These are phyloP conservation scores for Gastracanthus pulcherrimus DNA, from an alignment of 2,888 invertebrate species.

Conservation along the genomic window DNA sequence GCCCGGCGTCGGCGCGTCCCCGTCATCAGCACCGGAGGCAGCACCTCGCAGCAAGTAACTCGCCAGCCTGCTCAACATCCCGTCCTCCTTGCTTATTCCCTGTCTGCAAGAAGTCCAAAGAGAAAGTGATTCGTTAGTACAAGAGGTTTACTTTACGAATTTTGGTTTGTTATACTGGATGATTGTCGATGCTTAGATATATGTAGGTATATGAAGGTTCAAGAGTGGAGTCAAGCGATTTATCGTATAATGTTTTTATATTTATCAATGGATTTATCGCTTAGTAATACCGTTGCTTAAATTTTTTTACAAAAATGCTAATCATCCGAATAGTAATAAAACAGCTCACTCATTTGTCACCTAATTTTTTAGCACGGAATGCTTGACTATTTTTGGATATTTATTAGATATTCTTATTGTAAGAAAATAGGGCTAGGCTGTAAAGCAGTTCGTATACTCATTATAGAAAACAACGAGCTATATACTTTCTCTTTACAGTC, in stretches of 20 bases:
- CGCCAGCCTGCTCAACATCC: conserved; percentile 71
- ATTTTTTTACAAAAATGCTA: too few species aligned
- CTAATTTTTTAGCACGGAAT: not conserved
- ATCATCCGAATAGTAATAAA: not conserved
- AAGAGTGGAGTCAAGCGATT: too few species aligned
- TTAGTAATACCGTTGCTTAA: too few species aligned
- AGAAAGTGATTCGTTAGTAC: not conserved
- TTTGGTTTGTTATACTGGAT: too few species aligned
- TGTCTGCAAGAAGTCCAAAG: conserved; percentile 44
- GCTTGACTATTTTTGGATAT: not conserved
- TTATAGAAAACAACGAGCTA: not conserved
- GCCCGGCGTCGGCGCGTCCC: not conserved
- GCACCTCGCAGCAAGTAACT: conserved; percentile 70
- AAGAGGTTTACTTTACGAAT: too few species aligned
- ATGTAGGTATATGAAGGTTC: too few species aligned
- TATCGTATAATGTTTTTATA: too few species aligned
- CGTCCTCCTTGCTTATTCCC: conserved; percentile 59
- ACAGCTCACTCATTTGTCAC: not conserved
- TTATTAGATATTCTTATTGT: not conserved
- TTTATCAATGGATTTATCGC: too few species aligned
- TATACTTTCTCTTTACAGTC: not conserved
- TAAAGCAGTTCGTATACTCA: too few species aligned
- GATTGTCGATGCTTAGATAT: too few species aligned
- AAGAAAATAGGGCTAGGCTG: not conserved
- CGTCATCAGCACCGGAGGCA: conserved; percentile 64